These are phyloP conservation scores for Alligator mississippiensis DNA, from an alignment of 2,113 vertebrate species.

Conservation along the genomic window DNA sequence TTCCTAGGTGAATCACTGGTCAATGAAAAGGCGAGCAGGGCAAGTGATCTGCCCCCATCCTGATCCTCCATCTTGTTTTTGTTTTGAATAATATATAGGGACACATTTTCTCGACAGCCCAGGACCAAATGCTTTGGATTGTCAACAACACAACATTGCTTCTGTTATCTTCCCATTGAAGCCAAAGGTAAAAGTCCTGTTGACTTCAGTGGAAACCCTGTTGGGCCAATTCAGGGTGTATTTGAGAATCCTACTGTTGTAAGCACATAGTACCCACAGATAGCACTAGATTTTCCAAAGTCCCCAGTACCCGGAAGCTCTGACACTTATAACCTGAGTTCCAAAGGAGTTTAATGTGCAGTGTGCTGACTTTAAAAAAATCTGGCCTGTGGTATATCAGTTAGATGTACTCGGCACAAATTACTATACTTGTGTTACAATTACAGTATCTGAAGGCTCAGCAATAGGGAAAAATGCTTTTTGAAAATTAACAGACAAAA, in stretches of 20 bases:
- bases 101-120: background rate
- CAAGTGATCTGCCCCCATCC: background rate
- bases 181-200: background rate
- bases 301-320: background rate
- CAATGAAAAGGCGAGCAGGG: background rate
- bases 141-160: background rate
- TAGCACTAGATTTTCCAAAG: background rate
- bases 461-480: background rate
- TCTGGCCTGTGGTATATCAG: fast-evolving
- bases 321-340: background rate
- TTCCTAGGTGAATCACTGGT: background rate
- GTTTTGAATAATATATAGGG: background rate
- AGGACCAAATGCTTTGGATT: background rate
- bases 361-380: background rate
- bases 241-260: background rate
- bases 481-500: background rate
- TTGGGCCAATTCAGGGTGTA: background rate
- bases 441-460: background rate
- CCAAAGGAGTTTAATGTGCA: background rate
- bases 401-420: background rate
- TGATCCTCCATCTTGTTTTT: background rate
- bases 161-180: background rate
- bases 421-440: background rate
- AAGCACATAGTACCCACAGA: background rate
- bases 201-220: background rate